Base-by-base conservation (phyloP, 2,888 invertebrate species). In the Beris chalybata region DNA sequence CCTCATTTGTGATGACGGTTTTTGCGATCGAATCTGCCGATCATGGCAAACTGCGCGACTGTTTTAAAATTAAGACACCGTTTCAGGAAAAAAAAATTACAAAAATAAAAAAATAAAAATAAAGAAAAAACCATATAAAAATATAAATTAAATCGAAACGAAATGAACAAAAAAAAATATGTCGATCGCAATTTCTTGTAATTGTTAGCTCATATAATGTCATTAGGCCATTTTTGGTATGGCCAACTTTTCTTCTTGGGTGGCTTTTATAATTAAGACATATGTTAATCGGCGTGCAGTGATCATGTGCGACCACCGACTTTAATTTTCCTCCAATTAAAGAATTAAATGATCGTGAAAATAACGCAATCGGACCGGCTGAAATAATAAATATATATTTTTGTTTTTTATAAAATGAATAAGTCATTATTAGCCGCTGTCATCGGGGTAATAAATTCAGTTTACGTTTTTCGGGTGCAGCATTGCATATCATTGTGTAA, bases 221-320 rank as follows among this genome's bases (percentile, higher is more conserved):
- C 61, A 59, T 59, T 59, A 32, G 30, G 3, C 59, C 59, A 61
- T 61, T 61, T 61, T 61, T 61, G 61, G 61, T 32, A 15, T 30
- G 38, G 3, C 38, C 38, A 38, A 38, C 38, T 38, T 71, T 70
- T 71, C 71, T 70, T 69, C 72, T 71, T 72, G 72, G 71, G 72
- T 71, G 72, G 72, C 66, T 70, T 70, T 71, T 71, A 52, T 50
- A 72, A 72, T 72, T 72, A 71, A 72, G 72, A 71, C 71, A 71
- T 71, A 71, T 71, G 71, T 55, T 56, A 56, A 56, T 65, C 38
- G 61, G 7, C 3, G 22, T 61, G 61, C 61, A 61, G 50, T 38
- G 61, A 61, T 61, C 61, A 52, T 50, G 50, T 61, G 22, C 61
- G 61, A 50, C 50, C 61, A 61, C 32, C 43, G 43, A 52, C 61